phyloP scores from a whole-genome alignment of 2,888 invertebrate species.

The Pilophorus perplexus region DNA sequence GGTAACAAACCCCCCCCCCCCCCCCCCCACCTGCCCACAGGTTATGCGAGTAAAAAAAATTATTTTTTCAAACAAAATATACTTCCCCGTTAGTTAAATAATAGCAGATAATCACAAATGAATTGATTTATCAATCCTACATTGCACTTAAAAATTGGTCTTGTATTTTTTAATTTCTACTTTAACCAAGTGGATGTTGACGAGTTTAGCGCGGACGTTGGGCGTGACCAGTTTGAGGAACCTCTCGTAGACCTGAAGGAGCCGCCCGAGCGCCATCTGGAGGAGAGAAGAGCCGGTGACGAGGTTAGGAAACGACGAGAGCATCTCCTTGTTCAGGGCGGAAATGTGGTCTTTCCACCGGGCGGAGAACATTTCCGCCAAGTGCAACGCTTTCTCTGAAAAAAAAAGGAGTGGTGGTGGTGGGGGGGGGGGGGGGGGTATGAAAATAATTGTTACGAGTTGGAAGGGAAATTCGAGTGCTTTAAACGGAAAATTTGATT shows the following conservation, averaged over 20 bases:
- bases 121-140: no score
- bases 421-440: no score
- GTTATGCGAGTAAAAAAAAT: no score
- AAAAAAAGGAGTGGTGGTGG: no score
- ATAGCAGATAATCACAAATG: no score
- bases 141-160: slow-evolving; percentile 64
- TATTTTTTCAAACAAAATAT: no score
- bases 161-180: slow-evolving; percentile 99
- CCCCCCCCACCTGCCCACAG: no score
- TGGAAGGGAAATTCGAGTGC: no score
- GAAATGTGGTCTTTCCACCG: slow-evolving; percentile 96
- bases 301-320: slow-evolving; percentile 92
- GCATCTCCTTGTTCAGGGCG: slow-evolving; percentile 88
- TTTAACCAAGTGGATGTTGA: slow-evolving; percentile 98
- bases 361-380: slow-evolving; percentile 85
- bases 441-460: no score
- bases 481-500: no score
- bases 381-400: slow-evolving; percentile 69
- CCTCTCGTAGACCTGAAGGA: slow-evolving; percentile 96
- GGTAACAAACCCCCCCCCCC: no score
- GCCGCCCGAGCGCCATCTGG: slow-evolving; percentile 89
- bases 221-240: slow-evolving; percentile 92
- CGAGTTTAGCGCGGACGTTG: slow-evolving; percentile 79
- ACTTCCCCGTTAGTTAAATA: no score
- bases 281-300: slow-evolving; percentile 91